phyloP scores from a whole-genome alignment of 2,888 invertebrate species.

The Cabera pusaria region DNA sequence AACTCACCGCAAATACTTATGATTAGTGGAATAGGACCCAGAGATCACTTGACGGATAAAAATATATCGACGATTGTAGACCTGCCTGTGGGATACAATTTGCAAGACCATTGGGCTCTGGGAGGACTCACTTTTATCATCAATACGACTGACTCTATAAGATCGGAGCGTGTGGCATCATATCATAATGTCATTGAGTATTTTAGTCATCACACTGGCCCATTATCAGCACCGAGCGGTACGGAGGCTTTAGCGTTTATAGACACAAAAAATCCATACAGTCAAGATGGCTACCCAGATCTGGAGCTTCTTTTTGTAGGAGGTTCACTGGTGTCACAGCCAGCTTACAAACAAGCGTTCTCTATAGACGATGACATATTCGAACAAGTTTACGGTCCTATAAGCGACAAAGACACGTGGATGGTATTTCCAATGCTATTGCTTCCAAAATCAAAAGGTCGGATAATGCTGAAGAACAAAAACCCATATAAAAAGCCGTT shows the following conservation, averaged over 20 bases:
- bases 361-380: conserved; percentile 65
- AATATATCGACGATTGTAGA: conserved; percentile 84
- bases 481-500: conserved; percentile 87
- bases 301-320: conserved; percentile 82
- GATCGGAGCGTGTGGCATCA: conserved; percentile 73
- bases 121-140: conserved; percentile 88
- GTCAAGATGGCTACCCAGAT: conserved; percentile 80
- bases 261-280: conserved; percentile 70
- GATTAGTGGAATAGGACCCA: conserved; percentile 91
- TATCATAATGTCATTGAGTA: conserved; percentile 78
- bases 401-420: conserved; percentile 73
- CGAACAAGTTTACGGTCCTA: conserved; percentile 62
- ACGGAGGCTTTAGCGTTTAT: conserved; percentile 80
- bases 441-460: conserved; percentile 85
- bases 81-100: conserved; percentile 87
- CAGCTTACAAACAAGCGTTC: conserved; percentile 55
- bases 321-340: conserved; percentile 71
- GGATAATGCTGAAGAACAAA: conserved; percentile 81
- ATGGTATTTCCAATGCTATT: conserved; percentile 84
- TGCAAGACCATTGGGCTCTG: conserved; percentile 90
- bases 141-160: conserved; percentile 86
- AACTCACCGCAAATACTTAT: conserved; percentile 92
- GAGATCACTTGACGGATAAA: conserved; percentile 80
- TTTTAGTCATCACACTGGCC: conserved; percentile 67
- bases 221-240: conserved; percentile 61